A percentile compares a stretch with the other conserved stretches of the same genome.
These are phyloP conservation scores for Zosterops japonicus DNA, from an alignment of 2,113 vertebrate genomes.

Conservation along the genomic window DNA sequence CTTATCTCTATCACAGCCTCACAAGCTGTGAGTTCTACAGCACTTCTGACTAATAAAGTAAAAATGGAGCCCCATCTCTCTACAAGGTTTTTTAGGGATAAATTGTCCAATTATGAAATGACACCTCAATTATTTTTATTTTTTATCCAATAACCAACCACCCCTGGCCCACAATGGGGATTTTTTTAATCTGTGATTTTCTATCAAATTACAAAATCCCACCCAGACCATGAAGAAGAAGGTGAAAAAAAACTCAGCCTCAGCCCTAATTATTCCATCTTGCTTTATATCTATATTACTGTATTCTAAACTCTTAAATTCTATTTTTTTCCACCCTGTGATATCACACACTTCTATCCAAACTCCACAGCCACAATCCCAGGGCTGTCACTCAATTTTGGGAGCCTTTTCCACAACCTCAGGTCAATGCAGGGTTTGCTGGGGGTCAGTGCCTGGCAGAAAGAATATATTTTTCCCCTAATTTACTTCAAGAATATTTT, in stretches of 20 bases:
- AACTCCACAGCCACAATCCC: neutral
- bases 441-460: neutral
- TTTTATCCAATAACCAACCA: neutral
- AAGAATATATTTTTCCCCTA: too few species aligned
- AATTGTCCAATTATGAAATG: neutral
- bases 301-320: neutral
- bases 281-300: neutral
- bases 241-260: neutral
- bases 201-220: neutral
- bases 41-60: neutral
- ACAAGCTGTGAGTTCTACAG: neutral
- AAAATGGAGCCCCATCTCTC: neutral
- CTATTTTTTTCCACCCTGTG: neutral
- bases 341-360: neutral
- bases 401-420: neutral
- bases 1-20: neutral
- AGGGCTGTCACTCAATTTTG: neutral
- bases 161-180: rapidly evolving
- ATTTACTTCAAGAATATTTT: too few species aligned
- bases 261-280: neutral
- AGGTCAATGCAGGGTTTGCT: neutral
- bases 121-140: neutral
- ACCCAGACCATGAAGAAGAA: neutral
- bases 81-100: too few species aligned
- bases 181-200: neutral